phyloP scores from a whole-genome alignment of 2,888 invertebrate genomes.

The Diarsia dahlii region DNA sequence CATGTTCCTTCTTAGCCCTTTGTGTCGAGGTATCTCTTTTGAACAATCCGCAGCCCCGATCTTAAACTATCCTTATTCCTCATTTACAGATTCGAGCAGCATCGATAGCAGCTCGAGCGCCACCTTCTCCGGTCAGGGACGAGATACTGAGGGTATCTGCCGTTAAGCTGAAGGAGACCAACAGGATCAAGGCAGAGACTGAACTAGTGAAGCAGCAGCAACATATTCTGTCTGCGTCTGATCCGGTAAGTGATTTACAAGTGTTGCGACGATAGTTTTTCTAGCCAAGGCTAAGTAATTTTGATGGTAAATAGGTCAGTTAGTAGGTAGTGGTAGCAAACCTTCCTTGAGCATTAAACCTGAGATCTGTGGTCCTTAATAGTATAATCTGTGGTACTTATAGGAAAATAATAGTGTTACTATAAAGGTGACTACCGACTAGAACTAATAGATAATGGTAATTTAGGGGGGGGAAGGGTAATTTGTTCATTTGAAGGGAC shows the following conservation, averaged over 20 bases:
- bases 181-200: slow-evolving; percentile 90
- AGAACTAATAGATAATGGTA: background rate
- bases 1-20: too few species aligned
- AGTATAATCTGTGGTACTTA: too few species aligned
- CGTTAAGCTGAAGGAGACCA: slow-evolving; percentile 90
- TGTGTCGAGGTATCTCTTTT: too few species aligned
- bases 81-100: slow-evolving; percentile 83
- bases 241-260: slow-evolving; percentile 77
- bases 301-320: background rate
- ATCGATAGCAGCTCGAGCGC: slow-evolving; percentile 83
- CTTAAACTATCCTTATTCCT: background rate
- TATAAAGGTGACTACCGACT: background rate
- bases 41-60: too few species aligned
- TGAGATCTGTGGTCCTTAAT: background rate
- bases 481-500: background rate
- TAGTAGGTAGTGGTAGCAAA: too few species aligned
- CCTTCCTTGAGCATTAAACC: background rate
- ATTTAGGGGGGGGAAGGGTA: background rate
- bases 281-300: background rate
- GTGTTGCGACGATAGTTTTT: background rate
- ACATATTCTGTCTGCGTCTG: slow-evolving; percentile 88
- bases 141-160: slow-evolving; percentile 86
- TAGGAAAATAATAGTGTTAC: background rate
- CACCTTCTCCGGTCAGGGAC: slow-evolving; percentile 84
- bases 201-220: slow-evolving; percentile 91